These are phyloP conservation scores for Xiphophorus couchianus DNA, from an alignment of 2,113 vertebrate genomes.

Conservation along the genomic window DNA sequence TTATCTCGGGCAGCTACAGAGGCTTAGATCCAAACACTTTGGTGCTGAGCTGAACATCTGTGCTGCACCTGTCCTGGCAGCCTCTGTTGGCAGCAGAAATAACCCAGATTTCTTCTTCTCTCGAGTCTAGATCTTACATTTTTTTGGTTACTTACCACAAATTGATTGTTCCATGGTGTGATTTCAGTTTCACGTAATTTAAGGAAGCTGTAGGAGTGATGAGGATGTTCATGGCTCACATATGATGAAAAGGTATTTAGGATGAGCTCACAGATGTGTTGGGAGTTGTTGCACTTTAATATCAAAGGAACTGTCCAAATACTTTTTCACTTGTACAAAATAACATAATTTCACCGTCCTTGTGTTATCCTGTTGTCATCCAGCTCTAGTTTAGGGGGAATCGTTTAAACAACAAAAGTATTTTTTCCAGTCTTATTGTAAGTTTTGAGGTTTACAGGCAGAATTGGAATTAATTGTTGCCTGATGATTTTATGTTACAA, in stretches of 20 bases:
- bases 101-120: neutral
- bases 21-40: slow-evolving; percentile 29
- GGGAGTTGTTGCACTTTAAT: too few species aligned
- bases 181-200: neutral
- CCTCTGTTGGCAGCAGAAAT: slow-evolving; percentile 19
- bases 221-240: slow-evolving; percentile 4
- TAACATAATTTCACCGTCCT: too few species aligned
- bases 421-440: too few species aligned
- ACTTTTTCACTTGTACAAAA: too few species aligned
- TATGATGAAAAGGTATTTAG: slow-evolving; percentile 7
- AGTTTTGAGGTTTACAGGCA: too few species aligned
- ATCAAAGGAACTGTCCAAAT: too few species aligned
- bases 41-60: slow-evolving; percentile 57
- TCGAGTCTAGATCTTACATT: neutral
- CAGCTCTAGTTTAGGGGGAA: too few species aligned
- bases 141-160: neutral
- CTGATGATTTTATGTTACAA: too few species aligned
- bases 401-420: too few species aligned
- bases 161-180: neutral
- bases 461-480: too few species aligned
- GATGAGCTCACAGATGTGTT: too few species aligned
- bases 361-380: too few species aligned
- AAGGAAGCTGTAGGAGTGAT: neutral
- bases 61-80: slow-evolving; percentile 60
- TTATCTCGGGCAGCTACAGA: slow-evolving; percentile 24